Evolutionary conservation across 2,113 vertebrate species (phyloP).

Genomic region (Origma solitaria): DNA sequence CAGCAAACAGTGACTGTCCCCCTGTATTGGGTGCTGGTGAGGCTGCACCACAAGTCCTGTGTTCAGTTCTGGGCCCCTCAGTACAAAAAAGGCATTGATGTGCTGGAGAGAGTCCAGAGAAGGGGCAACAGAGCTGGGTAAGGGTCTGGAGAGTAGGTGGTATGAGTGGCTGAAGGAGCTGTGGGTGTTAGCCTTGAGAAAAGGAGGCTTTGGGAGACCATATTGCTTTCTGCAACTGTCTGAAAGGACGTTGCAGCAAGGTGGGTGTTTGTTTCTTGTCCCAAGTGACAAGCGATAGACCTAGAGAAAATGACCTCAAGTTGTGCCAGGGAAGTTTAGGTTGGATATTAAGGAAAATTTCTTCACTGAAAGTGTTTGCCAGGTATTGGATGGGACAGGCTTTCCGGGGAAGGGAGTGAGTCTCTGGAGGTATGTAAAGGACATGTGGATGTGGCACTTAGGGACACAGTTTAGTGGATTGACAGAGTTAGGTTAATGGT

Average conservation of each 20-base stretch:
- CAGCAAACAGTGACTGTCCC: neutral
- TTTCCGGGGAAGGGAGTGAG: neutral
- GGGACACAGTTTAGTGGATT: neutral
- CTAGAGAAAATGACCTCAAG: neutral
- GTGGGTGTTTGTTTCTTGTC: neutral
- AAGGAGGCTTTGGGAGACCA: accelerated
- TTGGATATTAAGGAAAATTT: neutral
- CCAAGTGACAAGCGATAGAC: neutral
- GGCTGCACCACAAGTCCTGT: neutral
- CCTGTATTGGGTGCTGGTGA: neutral
- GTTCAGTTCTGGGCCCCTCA: neutral
- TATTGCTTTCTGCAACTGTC: neutral
- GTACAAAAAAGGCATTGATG: neutral
- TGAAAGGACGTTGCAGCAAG: neutral
- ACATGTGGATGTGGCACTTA: neutral
- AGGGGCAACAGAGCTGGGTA: neutral
- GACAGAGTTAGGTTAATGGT: neutral
- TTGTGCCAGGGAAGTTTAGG: neutral
- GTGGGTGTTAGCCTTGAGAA: neutral
- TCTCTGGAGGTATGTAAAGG: neutral
- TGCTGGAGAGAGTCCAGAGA: neutral
- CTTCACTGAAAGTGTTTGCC: neutral
- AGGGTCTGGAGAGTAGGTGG: neutral
- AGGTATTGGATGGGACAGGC: neutral
- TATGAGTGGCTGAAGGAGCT: neutral